These are phyloP conservation scores for Desoria tigrina DNA, from an alignment of 2,888 invertebrate genomes.

Conservation along the genomic window DNA sequence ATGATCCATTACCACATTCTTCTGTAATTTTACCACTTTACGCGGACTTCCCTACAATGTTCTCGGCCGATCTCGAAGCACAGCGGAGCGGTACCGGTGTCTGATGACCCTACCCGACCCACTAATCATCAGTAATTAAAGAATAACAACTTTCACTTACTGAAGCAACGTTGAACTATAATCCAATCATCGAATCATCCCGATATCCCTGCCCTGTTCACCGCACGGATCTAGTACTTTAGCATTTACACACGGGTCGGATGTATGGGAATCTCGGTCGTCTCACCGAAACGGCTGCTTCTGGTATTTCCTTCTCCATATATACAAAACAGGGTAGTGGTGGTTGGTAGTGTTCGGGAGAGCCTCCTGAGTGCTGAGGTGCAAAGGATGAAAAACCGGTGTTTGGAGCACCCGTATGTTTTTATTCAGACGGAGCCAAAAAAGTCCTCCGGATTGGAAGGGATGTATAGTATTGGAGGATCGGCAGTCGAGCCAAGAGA, in stretches of 20 bases:
- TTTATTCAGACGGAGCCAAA: constrained; percentile 13
- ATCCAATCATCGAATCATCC: no score
- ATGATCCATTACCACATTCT: constrained; percentile 20
- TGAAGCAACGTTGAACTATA: neutral
- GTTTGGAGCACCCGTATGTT: neutral
- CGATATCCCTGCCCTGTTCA: no score
- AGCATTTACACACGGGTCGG: no score
- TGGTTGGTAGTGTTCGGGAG: neutral
- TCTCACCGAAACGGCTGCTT: no score
- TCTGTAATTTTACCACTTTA: constrained; percentile 18
- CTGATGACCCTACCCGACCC: neutral
- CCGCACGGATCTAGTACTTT: no score
- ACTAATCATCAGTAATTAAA: constrained; percentile 14
- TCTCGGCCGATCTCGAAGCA: neutral
- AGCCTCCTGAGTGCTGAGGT: constrained; percentile 2
- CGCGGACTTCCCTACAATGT: constrained; percentile 8
- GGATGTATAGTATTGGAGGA: neutral
- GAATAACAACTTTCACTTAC: constrained; percentile 4
- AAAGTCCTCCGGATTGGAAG: neutral
- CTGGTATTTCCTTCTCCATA: no score
- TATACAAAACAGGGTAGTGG: no score
- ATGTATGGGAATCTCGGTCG: no score
- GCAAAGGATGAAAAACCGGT: constrained; percentile 3
- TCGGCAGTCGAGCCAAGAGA: neutral
- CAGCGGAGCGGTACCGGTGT: neutral